These are phyloP conservation scores for Apamea monoglypha DNA, from an alignment of 2,888 invertebrate species.

Conservation along the genomic window DNA sequence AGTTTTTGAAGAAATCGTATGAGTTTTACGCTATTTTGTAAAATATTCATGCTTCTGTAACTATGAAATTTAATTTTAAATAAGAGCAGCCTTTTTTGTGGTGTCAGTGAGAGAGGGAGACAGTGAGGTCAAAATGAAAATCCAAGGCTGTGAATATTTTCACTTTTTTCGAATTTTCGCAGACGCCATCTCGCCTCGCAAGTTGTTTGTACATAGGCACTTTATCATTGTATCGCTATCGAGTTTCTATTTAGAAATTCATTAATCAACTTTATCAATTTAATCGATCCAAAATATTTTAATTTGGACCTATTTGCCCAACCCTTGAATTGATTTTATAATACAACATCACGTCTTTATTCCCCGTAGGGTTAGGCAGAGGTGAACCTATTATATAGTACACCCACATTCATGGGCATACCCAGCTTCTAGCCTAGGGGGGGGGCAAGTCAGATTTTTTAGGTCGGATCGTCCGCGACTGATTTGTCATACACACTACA, in stretches of 20 bases:
- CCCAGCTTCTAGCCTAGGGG: no score
- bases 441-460: no score
- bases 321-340: background rate
- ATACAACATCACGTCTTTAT: background rate
- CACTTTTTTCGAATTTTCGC: background rate
- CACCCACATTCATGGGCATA: no score
- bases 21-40: constrained; percentile 77
- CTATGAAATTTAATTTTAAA: constrained; percentile 59
- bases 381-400: background rate
- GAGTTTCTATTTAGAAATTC: background rate
- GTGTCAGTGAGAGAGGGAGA: background rate
- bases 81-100: constrained; percentile 29
- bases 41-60: constrained; percentile 73
- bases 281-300: background rate
- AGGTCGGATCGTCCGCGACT: no score
- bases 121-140: background rate
- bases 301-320: no score
- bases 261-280: background rate
- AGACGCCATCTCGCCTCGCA: background rate
- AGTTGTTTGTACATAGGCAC: background rate
- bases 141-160: background rate
- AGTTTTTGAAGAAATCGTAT: constrained; percentile 65
- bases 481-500: no score
- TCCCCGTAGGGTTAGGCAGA: background rate
- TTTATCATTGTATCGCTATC: background rate